A percentile compares a stretch with the other conserved stretches of the same genome.
Evolutionary conservation across 2,113 vertebrate genomes (phyloP).

Genomic region (Daboia siamensis): DNA sequence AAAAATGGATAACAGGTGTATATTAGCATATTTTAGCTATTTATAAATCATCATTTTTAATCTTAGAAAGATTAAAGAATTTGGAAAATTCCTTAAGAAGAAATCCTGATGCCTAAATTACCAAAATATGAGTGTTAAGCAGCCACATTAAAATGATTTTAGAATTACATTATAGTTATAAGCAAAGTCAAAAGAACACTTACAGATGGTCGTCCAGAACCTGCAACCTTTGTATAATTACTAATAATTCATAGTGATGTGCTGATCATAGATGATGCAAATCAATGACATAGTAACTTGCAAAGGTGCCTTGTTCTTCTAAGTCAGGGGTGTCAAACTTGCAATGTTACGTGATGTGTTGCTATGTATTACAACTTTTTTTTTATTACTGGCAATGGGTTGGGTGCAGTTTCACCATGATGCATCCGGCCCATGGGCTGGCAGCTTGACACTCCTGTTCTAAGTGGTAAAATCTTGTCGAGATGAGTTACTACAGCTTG

Average conservation of each 20-base stretch:
- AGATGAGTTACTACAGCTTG: neutral
- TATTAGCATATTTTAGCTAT: neutral
- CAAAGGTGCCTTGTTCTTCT: neutral
- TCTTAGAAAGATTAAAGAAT: neutral
- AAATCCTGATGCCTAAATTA: neutral
- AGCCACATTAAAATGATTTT: neutral
- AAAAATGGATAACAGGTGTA: neutral
- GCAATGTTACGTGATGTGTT: no score
- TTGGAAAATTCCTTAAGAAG: neutral
- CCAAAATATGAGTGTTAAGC: neutral
- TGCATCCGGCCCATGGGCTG: no score
- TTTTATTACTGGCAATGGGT: no score
- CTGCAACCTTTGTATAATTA: neutral
- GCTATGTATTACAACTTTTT: no score
- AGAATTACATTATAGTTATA: neutral
- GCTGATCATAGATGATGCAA: neutral
- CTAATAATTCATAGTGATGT: neutral
- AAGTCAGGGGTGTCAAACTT: no score
- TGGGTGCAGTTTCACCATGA: no score
- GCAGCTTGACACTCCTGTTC: no score
- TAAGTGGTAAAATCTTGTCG: neutral
- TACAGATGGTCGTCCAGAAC: neutral
- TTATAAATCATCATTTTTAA: neutral
- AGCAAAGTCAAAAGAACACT: neutral
- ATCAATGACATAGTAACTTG: neutral